Evolutionary conservation across 1,140 invertebrate species (phyloP), one percentile per base, ranked within the genome.

Genomic region (Drosophila lacertosa): DNA sequence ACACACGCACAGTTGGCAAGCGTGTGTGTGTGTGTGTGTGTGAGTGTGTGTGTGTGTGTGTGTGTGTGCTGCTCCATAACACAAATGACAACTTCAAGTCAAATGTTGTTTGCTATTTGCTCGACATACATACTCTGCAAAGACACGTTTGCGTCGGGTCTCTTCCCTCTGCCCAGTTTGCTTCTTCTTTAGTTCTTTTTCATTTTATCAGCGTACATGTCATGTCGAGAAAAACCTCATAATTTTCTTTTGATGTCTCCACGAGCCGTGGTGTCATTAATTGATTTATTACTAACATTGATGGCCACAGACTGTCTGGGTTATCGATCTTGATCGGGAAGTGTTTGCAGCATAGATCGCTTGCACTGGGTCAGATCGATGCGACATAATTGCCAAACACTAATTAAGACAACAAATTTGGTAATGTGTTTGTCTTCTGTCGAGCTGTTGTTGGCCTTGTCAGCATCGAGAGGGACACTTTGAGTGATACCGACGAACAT

Each of bases 221-320:
- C 63, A 66, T 67, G 55, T 48, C 44, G 45, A 77, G 79, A 74
- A 82, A 50, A 73, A 63, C 68, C 68, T 77, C 64, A 81, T 81
- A 60, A 68, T 86, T 77, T 74, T 77, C 82, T 88, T 88, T 86
- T 86, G 82, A 86, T 81, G 82, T 86, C 81, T 71, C 77, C 77
- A 81, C 58, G 65, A 67, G 48, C 44, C 68, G 63, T 57, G 42
- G 53, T 73, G 82, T 58, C 81, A 62, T 84, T 84, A 84, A 84
- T 88, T 84, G 81, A 84, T 84, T 84, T 86, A 86, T 84, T 71
- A 65, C 69, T 37, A 70, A 74, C 60, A 47, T 74, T 53, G 64
- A 63, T 71, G 72, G 71, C 29, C 63, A 55, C 48, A 42, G 29
- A 26, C 26, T 60, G 55, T 60, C 55, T 7, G 20, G 16, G 33